A percentile compares a stretch with the other conserved stretches of the same genome.
Conservation (phyloP, 2,888 invertebrate species). For the Elgonia sp. region DNA sequence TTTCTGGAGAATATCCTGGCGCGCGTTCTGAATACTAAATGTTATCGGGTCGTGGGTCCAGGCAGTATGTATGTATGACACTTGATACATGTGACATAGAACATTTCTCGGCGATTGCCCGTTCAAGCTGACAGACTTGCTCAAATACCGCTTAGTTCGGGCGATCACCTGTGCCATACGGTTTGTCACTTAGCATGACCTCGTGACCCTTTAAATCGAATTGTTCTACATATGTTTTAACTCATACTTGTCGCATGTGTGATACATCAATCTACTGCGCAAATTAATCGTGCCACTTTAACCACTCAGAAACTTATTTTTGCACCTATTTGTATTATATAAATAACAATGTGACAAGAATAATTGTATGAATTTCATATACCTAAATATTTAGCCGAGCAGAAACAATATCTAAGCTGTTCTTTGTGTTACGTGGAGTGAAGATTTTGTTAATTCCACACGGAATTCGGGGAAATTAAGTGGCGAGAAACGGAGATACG, state of each 20-base stretch:
- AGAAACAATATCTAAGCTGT: too few species aligned
- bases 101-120: constrained; percentile 50
- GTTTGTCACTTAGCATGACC: constrained; percentile 50
- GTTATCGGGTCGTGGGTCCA: constrained; percentile 42
- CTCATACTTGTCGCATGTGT: not conserved
- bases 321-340: too few species aligned
- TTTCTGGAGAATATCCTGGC: constrained; percentile 36
- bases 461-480: too few species aligned
- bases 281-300: too few species aligned
- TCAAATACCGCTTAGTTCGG: constrained; percentile 57
- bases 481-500: too few species aligned
- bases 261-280: not conserved
- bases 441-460: too few species aligned
- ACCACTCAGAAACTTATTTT: too few species aligned
- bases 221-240: constrained; percentile 35
- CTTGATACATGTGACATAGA: constrained; percentile 38
- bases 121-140: constrained; percentile 51
- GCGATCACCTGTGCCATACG: constrained; percentile 55
- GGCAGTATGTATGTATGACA: constrained; percentile 29
- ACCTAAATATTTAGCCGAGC: too few species aligned
- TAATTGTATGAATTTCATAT: too few species aligned
- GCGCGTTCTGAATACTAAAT: constrained; percentile 58
- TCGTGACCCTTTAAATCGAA: constrained; percentile 28
- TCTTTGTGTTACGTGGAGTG: too few species aligned
- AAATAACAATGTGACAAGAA: too few species aligned